Evolutionary conservation across 1,140 invertebrate genomes (phyloP).

Genomic region (Vanessa atalanta): DNA sequence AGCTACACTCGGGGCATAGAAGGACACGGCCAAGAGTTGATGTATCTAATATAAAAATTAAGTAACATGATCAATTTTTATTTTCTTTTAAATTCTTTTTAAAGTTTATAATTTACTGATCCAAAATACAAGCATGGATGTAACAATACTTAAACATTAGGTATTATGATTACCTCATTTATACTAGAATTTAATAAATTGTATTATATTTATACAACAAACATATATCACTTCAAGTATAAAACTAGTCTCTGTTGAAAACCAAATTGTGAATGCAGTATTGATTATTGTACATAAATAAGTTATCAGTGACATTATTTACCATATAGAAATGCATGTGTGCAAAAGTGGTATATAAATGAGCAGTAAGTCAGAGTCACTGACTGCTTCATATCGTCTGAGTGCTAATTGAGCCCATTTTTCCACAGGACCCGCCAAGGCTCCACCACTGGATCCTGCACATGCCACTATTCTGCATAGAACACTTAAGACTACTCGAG

Average conservation of each 20-base stretch:
- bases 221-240: no score
- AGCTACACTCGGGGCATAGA: no score
- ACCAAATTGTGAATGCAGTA: neutral
- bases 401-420: conserved; percentile 87
- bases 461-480: conserved; percentile 87
- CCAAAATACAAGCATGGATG: no score
- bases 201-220: neutral
- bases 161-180: no score
- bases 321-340: conserved; percentile 85
- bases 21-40: no score
- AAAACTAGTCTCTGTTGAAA: neutral
- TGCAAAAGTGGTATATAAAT: conserved; percentile 87
- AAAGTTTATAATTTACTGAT: no score
- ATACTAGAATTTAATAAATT: neutral
- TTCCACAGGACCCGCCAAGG: conserved; percentile 82
- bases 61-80: no score
- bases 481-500: conserved; percentile 84
- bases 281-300: neutral
- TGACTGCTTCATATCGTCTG: conserved; percentile 84
- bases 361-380: conserved; percentile 84
- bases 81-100: no score
- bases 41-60: no score
- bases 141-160: no score
- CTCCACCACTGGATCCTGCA: conserved; percentile 66
- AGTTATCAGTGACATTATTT: conserved; percentile 39